Evolutionary conservation across 2,113 vertebrate genomes (phyloP).

Genomic region (Pachypanchax playfairii): DNA sequence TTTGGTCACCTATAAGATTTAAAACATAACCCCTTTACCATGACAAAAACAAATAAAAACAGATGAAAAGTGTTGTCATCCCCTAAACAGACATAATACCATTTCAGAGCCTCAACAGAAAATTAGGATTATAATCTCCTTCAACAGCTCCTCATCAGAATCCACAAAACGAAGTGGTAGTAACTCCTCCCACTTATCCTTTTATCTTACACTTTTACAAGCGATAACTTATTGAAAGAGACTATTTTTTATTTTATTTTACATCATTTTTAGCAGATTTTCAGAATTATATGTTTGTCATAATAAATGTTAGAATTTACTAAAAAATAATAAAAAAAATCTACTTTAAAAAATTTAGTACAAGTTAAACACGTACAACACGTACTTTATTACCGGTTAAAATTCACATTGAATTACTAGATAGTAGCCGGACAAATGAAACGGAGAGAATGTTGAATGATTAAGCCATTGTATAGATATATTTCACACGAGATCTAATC

Average conservation of each 20-base stretch:
- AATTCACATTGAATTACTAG: conserved; percentile 52
- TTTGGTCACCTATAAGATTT: conserved; percentile 33
- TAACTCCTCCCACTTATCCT: conserved; percentile 36
- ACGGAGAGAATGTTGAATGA: conserved; percentile 24
- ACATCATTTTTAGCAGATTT: conserved; percentile 9
- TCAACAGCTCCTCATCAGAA: conserved; percentile 19
- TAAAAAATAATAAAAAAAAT: conserved; percentile 22
- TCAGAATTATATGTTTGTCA: conserved; percentile 31
- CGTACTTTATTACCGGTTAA: conserved; percentile 45
- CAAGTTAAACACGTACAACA: conserved; percentile 47
- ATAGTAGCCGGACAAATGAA: conserved; percentile 33
- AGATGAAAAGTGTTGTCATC: conserved; percentile 48
- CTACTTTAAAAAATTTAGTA: conserved; percentile 28
- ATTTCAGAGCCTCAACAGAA: conserved; percentile 27
- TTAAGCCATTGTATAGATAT: conserved; percentile 48
- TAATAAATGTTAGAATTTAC: conserved; percentile 28
- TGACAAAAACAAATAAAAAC: conserved; percentile 12
- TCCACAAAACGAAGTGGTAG: conserved; percentile 33
- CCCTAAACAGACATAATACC: conserved; percentile 19
- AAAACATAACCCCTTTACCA: conserved; percentile 54
- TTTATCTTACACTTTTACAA: conserved; percentile 31
- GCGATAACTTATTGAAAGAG: conserved; percentile 16
- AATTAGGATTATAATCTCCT: conserved; percentile 7
- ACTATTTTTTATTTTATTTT: not conserved
- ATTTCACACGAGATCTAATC: conserved; percentile 43